Evolutionary conservation across 2,888 invertebrate genomes (phyloP).

Genomic region (Melanchra persicariae): DNA sequence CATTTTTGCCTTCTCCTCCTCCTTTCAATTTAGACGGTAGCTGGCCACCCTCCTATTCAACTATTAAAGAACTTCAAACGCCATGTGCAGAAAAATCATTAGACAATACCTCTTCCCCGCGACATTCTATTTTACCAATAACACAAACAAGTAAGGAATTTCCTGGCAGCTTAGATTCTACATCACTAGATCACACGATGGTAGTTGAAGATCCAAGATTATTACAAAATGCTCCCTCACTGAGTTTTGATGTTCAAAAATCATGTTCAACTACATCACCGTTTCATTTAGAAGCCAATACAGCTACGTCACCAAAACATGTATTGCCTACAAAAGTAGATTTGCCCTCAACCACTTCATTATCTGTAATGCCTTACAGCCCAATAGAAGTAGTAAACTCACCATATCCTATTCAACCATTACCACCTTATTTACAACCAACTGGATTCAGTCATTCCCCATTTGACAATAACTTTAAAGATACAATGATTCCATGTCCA

Average conservation of each 20-base stretch:
- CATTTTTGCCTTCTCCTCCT: background rate
- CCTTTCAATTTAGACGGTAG: conserved; percentile 17
- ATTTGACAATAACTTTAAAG: background rate
- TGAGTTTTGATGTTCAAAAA: background rate
- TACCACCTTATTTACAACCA: background rate
- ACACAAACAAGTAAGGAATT: background rate
- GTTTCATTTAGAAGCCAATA: background rate
- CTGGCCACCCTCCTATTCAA: background rate
- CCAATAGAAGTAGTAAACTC: background rate
- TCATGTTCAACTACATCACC: background rate
- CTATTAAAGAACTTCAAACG: background rate
- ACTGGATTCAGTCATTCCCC: background rate
- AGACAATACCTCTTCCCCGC: background rate
- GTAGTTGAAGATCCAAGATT: background rate
- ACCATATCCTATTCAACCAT: background rate
- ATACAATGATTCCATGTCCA: background rate
- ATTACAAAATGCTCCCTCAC: background rate
- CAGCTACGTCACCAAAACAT: background rate
- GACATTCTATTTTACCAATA: background rate
- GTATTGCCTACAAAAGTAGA: background rate
- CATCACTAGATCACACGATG: too few species aligned
- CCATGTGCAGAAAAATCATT: background rate
- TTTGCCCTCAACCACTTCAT: background rate
- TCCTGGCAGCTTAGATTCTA: background rate
- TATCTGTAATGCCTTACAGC: background rate